Conservation (phyloP, 2,113 vertebrate species). For the Centrocercus urophasianus region DNA sequence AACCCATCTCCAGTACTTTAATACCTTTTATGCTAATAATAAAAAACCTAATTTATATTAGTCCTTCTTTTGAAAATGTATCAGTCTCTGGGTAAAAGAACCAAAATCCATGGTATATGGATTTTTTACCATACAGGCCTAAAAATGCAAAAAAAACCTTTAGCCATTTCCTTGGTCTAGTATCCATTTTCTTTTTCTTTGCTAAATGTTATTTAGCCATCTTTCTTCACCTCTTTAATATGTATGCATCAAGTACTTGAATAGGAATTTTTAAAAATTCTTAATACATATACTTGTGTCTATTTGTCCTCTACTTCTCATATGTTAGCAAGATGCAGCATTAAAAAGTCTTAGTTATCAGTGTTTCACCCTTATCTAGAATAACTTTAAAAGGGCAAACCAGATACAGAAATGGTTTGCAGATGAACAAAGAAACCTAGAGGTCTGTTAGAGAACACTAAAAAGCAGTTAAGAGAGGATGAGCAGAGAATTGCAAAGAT, state of each 20-base stretch:
- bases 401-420: not conserved
- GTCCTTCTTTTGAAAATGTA: constrained; percentile 23
- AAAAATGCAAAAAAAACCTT: not conserved
- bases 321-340: not conserved
- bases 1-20: not conserved
- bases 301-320: not conserved
- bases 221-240: not conserved
- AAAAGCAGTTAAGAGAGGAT: not conserved
- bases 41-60: constrained; percentile 2
- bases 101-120: not conserved
- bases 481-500: not conserved
- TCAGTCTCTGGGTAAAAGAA: not conserved
- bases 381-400: not conserved
- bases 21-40: not conserved
- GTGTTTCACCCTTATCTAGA: not conserved
- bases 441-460: not conserved
- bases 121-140: not conserved
- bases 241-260: not conserved
- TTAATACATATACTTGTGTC: not conserved
- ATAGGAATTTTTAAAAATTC: not conserved
- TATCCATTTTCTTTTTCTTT: not conserved
- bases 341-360: not conserved
- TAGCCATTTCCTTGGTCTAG: not conserved
- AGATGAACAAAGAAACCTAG: not conserved
- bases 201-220: not conserved